These are phyloP conservation scores for Aphelenchoides avenae DNA, from an alignment of 1,140 invertebrate species.

Conservation along the genomic window DNA sequence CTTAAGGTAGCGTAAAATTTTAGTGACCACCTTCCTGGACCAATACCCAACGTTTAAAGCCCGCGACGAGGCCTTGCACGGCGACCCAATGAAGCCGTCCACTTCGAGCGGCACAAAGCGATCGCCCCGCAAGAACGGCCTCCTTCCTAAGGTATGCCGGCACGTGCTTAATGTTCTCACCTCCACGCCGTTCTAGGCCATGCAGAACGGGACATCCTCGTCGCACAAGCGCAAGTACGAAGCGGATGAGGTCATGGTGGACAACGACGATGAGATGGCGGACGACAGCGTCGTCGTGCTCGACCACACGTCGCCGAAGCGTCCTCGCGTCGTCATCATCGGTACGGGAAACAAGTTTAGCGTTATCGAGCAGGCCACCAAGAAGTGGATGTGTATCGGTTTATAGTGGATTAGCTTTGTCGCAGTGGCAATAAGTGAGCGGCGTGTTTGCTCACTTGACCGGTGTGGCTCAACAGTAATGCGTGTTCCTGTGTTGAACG, in stretches of 20 bases:
- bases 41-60: slow-evolving; percentile 49
- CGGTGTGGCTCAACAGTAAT: too few species aligned
- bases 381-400: too few species aligned
- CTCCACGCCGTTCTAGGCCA: background rate
- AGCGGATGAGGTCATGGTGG: background rate
- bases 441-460: too few species aligned
- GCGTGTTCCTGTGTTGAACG: too few species aligned
- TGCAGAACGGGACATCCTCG: background rate
- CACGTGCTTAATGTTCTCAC: background rate
- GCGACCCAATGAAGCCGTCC: too few species aligned
- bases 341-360: background rate
- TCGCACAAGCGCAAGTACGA: background rate
- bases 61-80: too few species aligned
- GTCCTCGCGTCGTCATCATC: background rate
- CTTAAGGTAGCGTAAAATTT: slow-evolving; percentile 19
- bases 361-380: background rate
- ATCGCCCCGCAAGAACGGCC: background rate
- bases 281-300: background rate
- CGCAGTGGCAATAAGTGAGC: too few species aligned
- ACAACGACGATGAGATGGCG: background rate
- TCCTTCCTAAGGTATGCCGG: background rate
- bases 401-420: too few species aligned
- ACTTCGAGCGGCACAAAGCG: too few species aligned
- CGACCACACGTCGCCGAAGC: background rate
- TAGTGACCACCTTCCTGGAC: slow-evolving; percentile 46